phyloP scores from a whole-genome alignment of 2,113 vertebrate species.

The Cheilinus undulatus region DNA sequence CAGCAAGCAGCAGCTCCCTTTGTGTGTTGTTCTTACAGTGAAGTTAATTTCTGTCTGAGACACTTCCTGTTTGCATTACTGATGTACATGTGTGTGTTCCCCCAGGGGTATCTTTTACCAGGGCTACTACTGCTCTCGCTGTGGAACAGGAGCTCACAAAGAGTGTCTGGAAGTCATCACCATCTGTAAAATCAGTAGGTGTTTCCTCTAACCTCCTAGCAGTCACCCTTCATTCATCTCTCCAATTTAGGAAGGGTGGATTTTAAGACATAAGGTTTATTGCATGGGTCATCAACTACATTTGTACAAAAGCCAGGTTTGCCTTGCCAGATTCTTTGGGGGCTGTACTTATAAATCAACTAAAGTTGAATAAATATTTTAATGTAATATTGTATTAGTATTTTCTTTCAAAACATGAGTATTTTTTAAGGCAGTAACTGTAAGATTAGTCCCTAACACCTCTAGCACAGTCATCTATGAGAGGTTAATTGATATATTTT shows the following conservation, averaged over 20 bases:
- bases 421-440: too few species aligned
- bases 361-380: too few species aligned
- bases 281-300: too few species aligned
- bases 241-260: neutral
- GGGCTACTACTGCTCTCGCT: conserved; percentile 94
- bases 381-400: too few species aligned
- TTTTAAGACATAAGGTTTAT: neutral
- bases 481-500: too few species aligned
- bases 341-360: too few species aligned
- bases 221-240: neutral
- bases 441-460: too few species aligned
- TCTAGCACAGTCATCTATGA: too few species aligned
- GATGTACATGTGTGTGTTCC: conserved; percentile 31
- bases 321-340: too few species aligned
- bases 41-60: conserved; percentile 62
- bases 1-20: conserved; percentile 18
- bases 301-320: too few species aligned
- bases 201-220: conserved; percentile 17
- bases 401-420: too few species aligned
- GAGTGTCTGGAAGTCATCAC: conserved; percentile 96
- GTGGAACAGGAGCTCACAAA: conserved; percentile 95
- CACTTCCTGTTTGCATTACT: conserved; percentile 62
- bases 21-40: conserved; percentile 44
- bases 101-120: conserved; percentile 97
- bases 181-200: conserved; percentile 96